phyloP scores from a whole-genome alignment of 1,140 invertebrate species.

The Eueides isabella region DNA sequence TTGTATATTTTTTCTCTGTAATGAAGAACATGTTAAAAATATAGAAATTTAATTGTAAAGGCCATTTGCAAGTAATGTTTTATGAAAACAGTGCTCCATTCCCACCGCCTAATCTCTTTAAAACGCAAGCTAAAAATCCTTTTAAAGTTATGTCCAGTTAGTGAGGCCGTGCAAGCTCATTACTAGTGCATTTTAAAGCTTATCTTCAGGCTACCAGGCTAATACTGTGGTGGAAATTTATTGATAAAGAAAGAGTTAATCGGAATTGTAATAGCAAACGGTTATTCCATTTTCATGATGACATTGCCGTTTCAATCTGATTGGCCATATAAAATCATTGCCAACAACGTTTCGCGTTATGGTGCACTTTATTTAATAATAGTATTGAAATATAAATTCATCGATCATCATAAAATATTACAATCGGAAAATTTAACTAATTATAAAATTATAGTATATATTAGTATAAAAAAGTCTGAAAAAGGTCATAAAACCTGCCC shows the following conservation, averaged over 20 bases:
- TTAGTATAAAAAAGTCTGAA: too few relatives aligned
- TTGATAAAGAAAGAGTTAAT: too few relatives aligned
- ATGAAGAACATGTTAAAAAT: too few relatives aligned
- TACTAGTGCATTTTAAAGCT: constrained; percentile 51
- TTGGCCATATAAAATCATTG: constrained; percentile 1
- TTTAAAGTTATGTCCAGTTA: constrained; percentile 50
- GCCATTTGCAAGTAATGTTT: constrained; percentile 1
- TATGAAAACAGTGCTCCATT: constrained; percentile 20
- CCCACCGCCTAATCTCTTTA: constrained; percentile 33
- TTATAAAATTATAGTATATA: too few relatives aligned
- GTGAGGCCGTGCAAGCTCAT: constrained; percentile 47
- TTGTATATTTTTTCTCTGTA: too few relatives aligned
- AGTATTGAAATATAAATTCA: not conserved
- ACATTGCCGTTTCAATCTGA: constrained; percentile 29
- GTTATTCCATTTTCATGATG: constrained; percentile 38
- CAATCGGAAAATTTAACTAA: not conserved
- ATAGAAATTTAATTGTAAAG: too few relatives aligned
- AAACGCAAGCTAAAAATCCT: constrained; percentile 49
- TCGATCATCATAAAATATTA: not conserved
- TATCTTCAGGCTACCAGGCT: constrained; percentile 47
- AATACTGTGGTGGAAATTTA: constrained; percentile 45
- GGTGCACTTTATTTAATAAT: not conserved
- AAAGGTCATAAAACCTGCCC: too few relatives aligned
- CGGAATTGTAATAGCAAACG: constrained; percentile 30
- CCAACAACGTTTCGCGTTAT: constrained; percentile 1